Conservation (phyloP, 64 coral and sea anemone genomes). For the Orbicella faveolata region DNA sequence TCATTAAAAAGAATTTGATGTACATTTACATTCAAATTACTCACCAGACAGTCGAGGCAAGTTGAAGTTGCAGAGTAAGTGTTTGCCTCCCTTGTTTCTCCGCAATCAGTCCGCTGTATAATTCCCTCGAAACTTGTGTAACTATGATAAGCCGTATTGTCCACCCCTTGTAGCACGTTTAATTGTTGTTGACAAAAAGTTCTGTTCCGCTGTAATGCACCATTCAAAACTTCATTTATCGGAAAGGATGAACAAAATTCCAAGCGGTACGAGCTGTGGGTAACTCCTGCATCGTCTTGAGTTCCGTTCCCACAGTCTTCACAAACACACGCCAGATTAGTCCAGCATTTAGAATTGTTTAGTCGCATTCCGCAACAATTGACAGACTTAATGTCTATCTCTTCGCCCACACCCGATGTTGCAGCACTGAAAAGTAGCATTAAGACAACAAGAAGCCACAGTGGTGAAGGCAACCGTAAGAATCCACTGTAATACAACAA, state of each 20-base stretch:
- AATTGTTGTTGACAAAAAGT: not conserved
- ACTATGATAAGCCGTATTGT: not conserved
- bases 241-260: conserved; percentile 43
- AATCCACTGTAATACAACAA: not conserved
- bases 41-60: conserved; percentile 27
- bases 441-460: conserved; percentile 7
- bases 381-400: conserved; percentile 6
- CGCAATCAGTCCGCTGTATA: conserved; percentile 13
- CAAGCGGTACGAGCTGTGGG: not conserved
- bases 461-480: not conserved
- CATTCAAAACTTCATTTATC: not conserved
- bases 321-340: conserved; percentile 4
- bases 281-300: not conserved
- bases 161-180: not conserved
- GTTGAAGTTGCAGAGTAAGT: conserved; percentile 40
- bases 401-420: not conserved
- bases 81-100: not conserved
- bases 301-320: not conserved
- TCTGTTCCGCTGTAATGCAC: not conserved
- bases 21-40: conserved; percentile 21
- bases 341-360: conserved; percentile 21
- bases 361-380: conserved; percentile 30
- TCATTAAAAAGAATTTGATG: conserved; percentile 14
- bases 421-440: not conserved
- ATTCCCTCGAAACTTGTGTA: conserved; percentile 32